Base-by-base conservation (phyloP, 2,888 invertebrate species). In the Meganola albula region DNA sequence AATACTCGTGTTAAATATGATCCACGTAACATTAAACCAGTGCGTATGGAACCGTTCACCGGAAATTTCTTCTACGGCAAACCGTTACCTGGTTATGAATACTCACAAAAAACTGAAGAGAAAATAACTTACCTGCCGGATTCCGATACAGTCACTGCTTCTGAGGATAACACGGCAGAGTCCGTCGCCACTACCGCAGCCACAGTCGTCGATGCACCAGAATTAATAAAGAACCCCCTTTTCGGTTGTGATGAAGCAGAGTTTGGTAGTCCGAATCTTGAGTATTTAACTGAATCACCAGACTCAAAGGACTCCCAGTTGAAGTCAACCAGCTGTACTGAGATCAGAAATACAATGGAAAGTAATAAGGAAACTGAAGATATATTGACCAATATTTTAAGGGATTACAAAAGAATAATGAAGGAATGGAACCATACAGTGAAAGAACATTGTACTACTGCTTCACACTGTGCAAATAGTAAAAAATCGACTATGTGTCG, bases 61-160 rank as follows among this genome's bases (percentile, higher is more conserved):
- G 85, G 84, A 50, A 85, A 85, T 62, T 85, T 85, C 58, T 85
- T 72, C 65, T 85, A 84, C 63, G 85, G 84, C 42, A 75, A 77
- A 59, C 59, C 82, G 38, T 48, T 85, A 38, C 74, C 79, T 13
- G 85, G 85, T 37, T 85, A 65, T 46, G 74, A 80, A 29, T 55
- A 66, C 46, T 54, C 62, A 35, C 56, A 63, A 49, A 80, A 78
- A 63, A 74, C 65, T 32, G 83, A 83, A 42, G 82, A 82, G 53
- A 78, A 78, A 67, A 69, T 84, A 24, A 57, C 53, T 20, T 84
- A 85, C 54, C 63, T 85, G 36, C 78, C 84, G 37, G 85, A 85
- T 69, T 85, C 83, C 30, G 84, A 79, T 41, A 61, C 69, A 22
- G 57, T 78, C 34, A 80, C 85, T 25, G 60, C 72, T 18, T 84